Percentiles rank a stretch among this genome's conserved stretches.
Conservation (phyloP, 1,140 invertebrate genomes). For the Brachionus plicatilis region DNA sequence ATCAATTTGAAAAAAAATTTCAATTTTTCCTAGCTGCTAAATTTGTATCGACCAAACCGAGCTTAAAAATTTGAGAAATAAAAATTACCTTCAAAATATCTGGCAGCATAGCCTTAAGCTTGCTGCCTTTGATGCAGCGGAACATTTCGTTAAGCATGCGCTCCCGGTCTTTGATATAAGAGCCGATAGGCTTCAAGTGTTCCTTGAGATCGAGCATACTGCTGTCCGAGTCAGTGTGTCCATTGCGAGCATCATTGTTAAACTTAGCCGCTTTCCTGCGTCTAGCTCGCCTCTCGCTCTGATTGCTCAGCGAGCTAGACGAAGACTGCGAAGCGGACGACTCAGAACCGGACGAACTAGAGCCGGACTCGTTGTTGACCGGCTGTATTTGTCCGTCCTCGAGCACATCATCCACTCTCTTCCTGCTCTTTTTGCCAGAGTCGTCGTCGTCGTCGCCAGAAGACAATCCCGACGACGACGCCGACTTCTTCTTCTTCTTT, state of each 20-base stretch:
- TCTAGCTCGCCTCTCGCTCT: background rate
- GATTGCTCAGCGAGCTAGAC: background rate
- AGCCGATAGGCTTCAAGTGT: conserved; percentile 47
- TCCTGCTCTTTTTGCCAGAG: background rate
- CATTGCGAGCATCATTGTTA: conserved; percentile 13
- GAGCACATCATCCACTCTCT: background rate
- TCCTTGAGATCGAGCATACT: conserved; percentile 47
- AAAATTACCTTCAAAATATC: conserved; percentile 49
- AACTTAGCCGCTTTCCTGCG: background rate
- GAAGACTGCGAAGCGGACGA: background rate
- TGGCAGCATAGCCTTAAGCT: conserved; percentile 48
- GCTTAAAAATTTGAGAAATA: background rate
- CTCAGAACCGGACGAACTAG: background rate
- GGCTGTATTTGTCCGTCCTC: conserved; percentile 14
- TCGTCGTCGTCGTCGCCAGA: background rate
- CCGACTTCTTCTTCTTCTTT: background rate
- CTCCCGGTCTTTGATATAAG: conserved; percentile 46
- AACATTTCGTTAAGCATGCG: conserved; percentile 51
- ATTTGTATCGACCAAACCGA: background rate
- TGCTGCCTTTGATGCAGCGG: conserved; percentile 46
- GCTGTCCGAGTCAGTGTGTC: conserved; percentile 17
- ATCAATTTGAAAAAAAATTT: no score
- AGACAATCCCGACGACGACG: background rate
- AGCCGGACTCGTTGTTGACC: background rate
- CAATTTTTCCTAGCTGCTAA: no score